Base-by-base conservation (phyloP, 1,140 invertebrate species). In the Apocrypta bakeri region DNA sequence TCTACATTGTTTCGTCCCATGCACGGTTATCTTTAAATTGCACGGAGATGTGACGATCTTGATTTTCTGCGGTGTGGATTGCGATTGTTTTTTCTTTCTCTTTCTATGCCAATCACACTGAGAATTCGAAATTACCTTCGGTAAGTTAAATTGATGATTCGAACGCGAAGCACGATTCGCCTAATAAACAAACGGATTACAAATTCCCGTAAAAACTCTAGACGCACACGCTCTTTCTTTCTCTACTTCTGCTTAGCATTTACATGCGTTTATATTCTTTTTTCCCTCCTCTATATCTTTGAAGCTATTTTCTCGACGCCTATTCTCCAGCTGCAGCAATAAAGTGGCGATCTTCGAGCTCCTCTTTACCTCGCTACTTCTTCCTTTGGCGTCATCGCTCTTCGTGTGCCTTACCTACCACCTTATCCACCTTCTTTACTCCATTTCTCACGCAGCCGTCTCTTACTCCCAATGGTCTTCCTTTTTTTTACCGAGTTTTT, bases 181-280 rank as follows among this genome's bases (percentile, higher is more conserved):
- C 0, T 42, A 12, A 42, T 42, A 42, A 42, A 42, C 17, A 42
- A 42, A 14, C 40, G 9, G 37, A 37, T 6, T 37, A 37, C 9
- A 37, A 3, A 37, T 37, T n/a, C n/a, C 37, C 37, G 37, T 37
- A 37, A 37, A 37, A 37, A 37, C 37, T 37, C 9, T 37, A 3
- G 37, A n/a, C 37, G 37, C 37, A 9, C 9, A 6, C n/a, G 69
- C 17, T 21, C 14, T 72, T 17, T 33, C 9, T 21, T 72, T 24
- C n/a, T 42, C n/a, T n/a, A n/a, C 2, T 40, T 24, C 71, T 72
- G 37, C 40, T 72, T 72, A 72, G 40, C 69, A 72, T 72, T 72
- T 42, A 72, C 21, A 72, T 21, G 12, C 33, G 12, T 48, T 3
- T 40, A 12, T 40, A 27, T n/a, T n/a, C n/a, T n/a, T n/a, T n/a